phyloP scores from a whole-genome alignment of 2,113 vertebrate species.

The Beaufortia kweichowensis region DNA sequence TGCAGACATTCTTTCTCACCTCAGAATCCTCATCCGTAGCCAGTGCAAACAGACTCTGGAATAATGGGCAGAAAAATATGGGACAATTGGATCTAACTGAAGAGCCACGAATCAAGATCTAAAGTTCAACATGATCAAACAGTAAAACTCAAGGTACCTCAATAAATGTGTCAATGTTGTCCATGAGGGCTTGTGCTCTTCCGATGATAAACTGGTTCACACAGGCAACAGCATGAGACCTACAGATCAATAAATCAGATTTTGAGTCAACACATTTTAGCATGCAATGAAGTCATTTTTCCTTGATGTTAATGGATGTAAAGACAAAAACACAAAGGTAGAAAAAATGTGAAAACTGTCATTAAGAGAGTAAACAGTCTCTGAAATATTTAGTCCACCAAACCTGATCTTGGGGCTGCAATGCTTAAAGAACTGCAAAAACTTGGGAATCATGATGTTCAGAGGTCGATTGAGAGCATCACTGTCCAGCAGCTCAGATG shows the following conservation, averaged over 20 bases:
- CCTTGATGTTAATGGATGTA: too few species aligned
- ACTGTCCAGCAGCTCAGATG: slow-evolving; percentile 90
- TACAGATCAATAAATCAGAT: slow-evolving; percentile 50
- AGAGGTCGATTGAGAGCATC: slow-evolving; percentile 91
- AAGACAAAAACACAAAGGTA: too few species aligned
- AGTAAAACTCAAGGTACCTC: slow-evolving; percentile 74
- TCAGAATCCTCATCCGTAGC: slow-evolving; percentile 92
- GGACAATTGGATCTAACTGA: too few species aligned
- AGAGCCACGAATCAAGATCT: not conserved
- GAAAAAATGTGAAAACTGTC: too few species aligned
- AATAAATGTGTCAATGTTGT: slow-evolving; percentile 94
- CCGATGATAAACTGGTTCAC: slow-evolving; percentile 97
- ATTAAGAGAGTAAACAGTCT: not conserved
- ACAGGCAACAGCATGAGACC: slow-evolving; percentile 92
- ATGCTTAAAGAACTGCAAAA: slow-evolving; percentile 96
- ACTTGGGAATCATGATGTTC: slow-evolving; percentile 95
- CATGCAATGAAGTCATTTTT: too few species aligned
- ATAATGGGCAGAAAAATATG: not conserved
- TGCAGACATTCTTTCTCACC: slow-evolving; percentile 91
- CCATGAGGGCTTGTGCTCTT: slow-evolving; percentile 92
- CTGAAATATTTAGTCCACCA: not conserved
- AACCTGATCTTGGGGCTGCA: slow-evolving; percentile 95
- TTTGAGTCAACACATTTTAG: too few species aligned
- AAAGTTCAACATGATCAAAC: not conserved
- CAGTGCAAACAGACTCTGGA: slow-evolving; percentile 88